A percentile compares a stretch with the other conserved stretches of the same genome.
These are phyloP conservation scores for Mastacembelus armatus DNA, from an alignment of 2,797 vertebrate genomes.

Conservation along the genomic window DNA sequence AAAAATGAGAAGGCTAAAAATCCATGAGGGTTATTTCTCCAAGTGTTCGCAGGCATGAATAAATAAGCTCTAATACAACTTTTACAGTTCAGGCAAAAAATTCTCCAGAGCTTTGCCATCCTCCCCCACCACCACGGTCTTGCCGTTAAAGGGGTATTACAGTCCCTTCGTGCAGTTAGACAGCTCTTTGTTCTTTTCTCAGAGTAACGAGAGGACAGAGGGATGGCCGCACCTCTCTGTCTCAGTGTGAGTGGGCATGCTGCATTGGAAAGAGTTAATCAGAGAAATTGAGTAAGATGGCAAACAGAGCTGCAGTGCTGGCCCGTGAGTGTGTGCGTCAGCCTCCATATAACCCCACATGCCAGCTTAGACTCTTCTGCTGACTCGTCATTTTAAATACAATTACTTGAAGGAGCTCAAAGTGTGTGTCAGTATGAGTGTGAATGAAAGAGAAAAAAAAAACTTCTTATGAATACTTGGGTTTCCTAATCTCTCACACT, in stretches of 20 bases:
- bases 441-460: constrained; percentile 48
- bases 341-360: constrained; percentile 54
- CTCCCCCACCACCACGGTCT: constrained; percentile 9
- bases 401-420: constrained; percentile 56
- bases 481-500: constrained; percentile 47
- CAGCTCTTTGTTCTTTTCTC: constrained; percentile 34
- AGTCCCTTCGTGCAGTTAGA: constrained; percentile 39
- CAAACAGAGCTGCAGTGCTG: constrained; percentile 50
- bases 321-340: constrained; percentile 32
- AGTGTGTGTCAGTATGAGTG: constrained; percentile 19
- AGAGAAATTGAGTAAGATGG: constrained; percentile 58
- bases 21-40: not conserved
- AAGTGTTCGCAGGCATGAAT: constrained; percentile 2
- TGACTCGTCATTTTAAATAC: constrained; percentile 65
- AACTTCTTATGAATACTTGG: constrained; percentile 46
- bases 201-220: not conserved
- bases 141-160: constrained; percentile 43
- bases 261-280: constrained; percentile 40
- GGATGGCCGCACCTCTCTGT: constrained; percentile 28
- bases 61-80: constrained; percentile 3
- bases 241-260: constrained; percentile 4
- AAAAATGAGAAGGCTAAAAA: not conserved
- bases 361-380: constrained; percentile 70
- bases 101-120: constrained; percentile 31
- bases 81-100: constrained; percentile 6